Evolutionary conservation across 2,888 invertebrate species (phyloP).

Genomic region (Athripsodes cinereus): DNA sequence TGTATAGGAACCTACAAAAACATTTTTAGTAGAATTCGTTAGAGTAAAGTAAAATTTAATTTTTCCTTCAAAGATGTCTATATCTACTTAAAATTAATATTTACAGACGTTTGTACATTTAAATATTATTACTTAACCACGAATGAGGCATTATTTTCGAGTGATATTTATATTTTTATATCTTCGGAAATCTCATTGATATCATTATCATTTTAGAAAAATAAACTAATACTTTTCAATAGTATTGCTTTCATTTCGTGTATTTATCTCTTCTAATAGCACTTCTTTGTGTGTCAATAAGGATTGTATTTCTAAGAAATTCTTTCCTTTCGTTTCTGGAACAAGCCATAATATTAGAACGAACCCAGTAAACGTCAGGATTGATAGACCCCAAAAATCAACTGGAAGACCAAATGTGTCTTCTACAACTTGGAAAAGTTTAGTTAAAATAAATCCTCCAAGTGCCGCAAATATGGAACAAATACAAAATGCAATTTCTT

Average conservation of each 20-base stretch:
- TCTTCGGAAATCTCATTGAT: not conserved
- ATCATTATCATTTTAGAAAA: too few species aligned
- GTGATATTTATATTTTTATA: not conserved
- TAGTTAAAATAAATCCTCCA: conserved; percentile 43
- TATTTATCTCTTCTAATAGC: too few species aligned
- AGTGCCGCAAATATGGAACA: conserved; percentile 36
- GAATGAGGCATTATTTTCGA: too few species aligned
- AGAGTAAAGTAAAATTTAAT: too few species aligned
- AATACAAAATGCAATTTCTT: conserved; percentile 19
- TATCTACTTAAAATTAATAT: too few species aligned
- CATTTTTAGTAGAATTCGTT: too few species aligned
- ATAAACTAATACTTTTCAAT: too few species aligned
- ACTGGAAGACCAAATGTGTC: conserved; percentile 42
- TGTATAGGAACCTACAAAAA: too few species aligned
- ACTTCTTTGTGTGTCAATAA: conserved; percentile 13
- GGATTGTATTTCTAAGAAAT: conserved; percentile 47
- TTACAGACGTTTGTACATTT: too few species aligned
- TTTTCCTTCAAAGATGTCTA: too few species aligned
- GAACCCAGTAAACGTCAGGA: conserved; percentile 40
- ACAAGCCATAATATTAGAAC: conserved; percentile 44
- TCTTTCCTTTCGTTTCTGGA: conserved; percentile 54
- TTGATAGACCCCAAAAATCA: conserved; percentile 44
- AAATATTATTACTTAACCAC: too few species aligned
- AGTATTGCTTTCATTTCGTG: too few species aligned
- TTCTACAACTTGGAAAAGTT: conserved; percentile 46